These are phyloP conservation scores for Chanos chanos DNA, from an alignment of 2,797 vertebrate species.

Conservation along the genomic window DNA sequence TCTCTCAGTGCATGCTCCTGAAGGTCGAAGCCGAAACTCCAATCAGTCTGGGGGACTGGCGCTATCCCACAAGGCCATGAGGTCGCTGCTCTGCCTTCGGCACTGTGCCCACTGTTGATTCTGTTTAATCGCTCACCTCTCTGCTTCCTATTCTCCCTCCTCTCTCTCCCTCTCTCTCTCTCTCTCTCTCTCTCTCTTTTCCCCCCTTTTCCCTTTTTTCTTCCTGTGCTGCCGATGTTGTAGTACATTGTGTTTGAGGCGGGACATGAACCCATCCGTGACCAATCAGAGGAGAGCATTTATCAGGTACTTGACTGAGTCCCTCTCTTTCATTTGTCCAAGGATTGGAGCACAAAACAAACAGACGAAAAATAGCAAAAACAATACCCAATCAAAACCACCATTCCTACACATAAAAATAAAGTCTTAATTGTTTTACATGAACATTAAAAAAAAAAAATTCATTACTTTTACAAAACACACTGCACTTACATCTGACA, in stretches of 20 bases:
- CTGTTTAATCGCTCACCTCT: slow-evolving; percentile 76
- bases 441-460: too few species aligned
- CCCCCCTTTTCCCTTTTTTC: slow-evolving; percentile 61
- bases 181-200: slow-evolving; percentile 25
- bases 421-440: too few species aligned
- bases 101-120: slow-evolving; percentile 49
- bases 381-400: not conserved
- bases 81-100: slow-evolving; percentile 23
- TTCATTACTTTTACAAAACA: too few species aligned
- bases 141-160: slow-evolving; percentile 53
- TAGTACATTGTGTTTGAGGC: slow-evolving; percentile 99
- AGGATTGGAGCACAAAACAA: too few species aligned
- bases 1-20: slow-evolving; percentile 1
- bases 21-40: slow-evolving; percentile 28
- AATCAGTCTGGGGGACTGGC: slow-evolving; percentile 10
- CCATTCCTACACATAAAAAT: too few species aligned
- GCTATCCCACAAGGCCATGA: not conserved
- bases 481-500: too few species aligned
- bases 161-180: slow-evolving; percentile 64
- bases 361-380: not conserved
- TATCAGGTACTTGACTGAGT: slow-evolving; percentile 90
- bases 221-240: slow-evolving; percentile 78
- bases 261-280: slow-evolving; percentile 98
- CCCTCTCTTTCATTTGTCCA: slow-evolving; percentile 51
- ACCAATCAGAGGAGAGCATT: slow-evolving; percentile 99